These are phyloP conservation scores for Dicrostonyx torquatus DNA, from an alignment of 2,797 vertebrate genomes.

Conservation along the genomic window DNA sequence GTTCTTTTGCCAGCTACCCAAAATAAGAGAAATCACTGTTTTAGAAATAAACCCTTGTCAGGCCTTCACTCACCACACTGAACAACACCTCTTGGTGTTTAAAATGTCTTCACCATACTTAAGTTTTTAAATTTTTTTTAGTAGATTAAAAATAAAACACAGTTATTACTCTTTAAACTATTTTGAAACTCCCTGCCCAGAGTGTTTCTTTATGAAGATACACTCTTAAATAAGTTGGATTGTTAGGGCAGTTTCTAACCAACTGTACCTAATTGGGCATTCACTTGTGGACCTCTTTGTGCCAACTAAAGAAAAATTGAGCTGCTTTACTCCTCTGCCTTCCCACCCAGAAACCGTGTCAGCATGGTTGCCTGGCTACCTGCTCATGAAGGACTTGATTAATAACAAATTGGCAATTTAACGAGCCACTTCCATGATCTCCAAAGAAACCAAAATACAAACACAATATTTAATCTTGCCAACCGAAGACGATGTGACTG, in stretches of 20 bases:
- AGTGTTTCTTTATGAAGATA: conserved; percentile 79
- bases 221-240: conserved; percentile 78
- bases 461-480: conserved; percentile 85
- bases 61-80: conserved; percentile 60
- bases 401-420: conserved; percentile 84
- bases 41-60: conserved; percentile 61
- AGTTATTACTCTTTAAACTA: conserved; percentile 74
- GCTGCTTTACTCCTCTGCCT: conserved; percentile 85
- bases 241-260: conserved; percentile 80
- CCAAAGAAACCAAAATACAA: conserved; percentile 84
- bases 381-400: conserved; percentile 85
- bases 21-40: conserved; percentile 47
- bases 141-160: conserved; percentile 75
- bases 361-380: conserved; percentile 84
- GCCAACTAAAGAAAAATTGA: conserved; percentile 84
- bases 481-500: conserved; percentile 85
- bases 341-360: conserved; percentile 85
- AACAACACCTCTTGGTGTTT: conserved; percentile 71
- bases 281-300: conserved; percentile 84
- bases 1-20: conserved; percentile 58
- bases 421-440: conserved; percentile 84
- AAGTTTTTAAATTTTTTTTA: conserved; percentile 72
- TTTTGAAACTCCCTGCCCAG: conserved; percentile 78
- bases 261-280: conserved; percentile 81
- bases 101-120: conserved; percentile 77